These are phyloP conservation scores for Spongilla lacustris DNA, from an alignment of 37 sponge, comb jelly and placozoan species.

Conservation along the genomic window DNA sequence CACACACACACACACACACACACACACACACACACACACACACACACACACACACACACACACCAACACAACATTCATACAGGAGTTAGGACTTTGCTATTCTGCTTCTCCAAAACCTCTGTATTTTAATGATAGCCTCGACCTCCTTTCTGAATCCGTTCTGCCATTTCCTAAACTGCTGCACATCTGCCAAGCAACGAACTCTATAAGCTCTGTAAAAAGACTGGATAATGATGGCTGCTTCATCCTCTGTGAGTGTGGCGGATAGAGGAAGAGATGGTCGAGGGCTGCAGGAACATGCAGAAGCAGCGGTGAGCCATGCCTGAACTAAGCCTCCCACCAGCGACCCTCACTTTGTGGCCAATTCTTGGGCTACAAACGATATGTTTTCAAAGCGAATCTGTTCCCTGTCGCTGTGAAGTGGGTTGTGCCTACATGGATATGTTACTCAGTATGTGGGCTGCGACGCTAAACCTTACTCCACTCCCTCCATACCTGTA, in stretches of 20 bases:
- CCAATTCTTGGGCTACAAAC: conserved; percentile 81
- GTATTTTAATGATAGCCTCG: conserved; percentile 61
- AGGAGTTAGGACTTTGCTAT: neutral
- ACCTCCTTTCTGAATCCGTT: conserved; percentile 51
- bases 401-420: conserved; percentile 36
- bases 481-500: conserved; percentile 46
- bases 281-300: conserved; percentile 72
- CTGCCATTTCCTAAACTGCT: conserved; percentile 66
- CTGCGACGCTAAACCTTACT: no score
- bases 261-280: conserved; percentile 85
- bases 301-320: no score
- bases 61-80: neutral
- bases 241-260: conserved; percentile 85
- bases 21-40: no score
- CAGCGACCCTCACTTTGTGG: conserved; percentile 42
- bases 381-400: conserved; percentile 64
- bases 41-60: no score
- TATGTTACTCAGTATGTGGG: no score
- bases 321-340: no score
- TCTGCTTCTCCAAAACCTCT: conserved; percentile 61
- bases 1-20: no score
- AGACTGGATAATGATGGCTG: conserved; percentile 84
- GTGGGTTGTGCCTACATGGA: conserved; percentile 60
- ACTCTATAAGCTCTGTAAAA: conserved; percentile 74
- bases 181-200: neutral